These are phyloP conservation scores for Macrotrachela quadricornifera DNA, from an alignment of 1,140 invertebrate species.

Conservation along the genomic window DNA sequence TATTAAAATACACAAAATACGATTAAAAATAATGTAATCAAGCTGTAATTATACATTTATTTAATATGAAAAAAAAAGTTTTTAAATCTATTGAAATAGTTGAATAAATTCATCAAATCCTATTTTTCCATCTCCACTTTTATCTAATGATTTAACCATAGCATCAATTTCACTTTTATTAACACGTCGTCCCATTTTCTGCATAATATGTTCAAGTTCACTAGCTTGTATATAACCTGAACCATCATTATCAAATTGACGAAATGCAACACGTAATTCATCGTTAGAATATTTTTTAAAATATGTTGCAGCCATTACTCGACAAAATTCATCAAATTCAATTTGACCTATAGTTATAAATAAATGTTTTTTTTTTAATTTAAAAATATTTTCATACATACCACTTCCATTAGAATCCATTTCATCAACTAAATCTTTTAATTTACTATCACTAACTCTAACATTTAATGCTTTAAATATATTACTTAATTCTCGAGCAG, in stretches of 20 bases:
- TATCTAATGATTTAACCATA: neutral
- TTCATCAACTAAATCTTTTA: too few species aligned
- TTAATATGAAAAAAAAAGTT: too few species aligned
- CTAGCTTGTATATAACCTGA: slow-evolving; percentile 3
- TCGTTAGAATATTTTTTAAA: neutral
- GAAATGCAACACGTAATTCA: slow-evolving; percentile 1
- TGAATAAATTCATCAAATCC: slow-evolving; percentile 7
- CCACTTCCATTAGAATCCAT: too few species aligned
- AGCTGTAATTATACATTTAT: too few species aligned
- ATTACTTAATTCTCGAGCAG: too few species aligned
- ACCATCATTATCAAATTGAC: neutral
- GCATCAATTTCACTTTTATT: neutral
- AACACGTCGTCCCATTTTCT: neutral
- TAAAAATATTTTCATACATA: too few species aligned
- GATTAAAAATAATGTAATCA: too few species aligned
- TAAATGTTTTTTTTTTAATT: too few species aligned
- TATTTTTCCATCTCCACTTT: slow-evolving; percentile 6
- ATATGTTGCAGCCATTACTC: slow-evolving; percentile 1
- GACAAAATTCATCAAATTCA: slow-evolving; percentile 5
- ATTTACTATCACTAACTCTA: too few species aligned
- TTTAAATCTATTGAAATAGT: neutral
- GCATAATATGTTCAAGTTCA: neutral
- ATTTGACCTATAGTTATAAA: neutral
- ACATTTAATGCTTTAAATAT: too few species aligned
- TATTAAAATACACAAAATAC: too few species aligned